Evolutionary conservation across 2,113 vertebrate species (phyloP).

Genomic region (Cacatua alba): DNA sequence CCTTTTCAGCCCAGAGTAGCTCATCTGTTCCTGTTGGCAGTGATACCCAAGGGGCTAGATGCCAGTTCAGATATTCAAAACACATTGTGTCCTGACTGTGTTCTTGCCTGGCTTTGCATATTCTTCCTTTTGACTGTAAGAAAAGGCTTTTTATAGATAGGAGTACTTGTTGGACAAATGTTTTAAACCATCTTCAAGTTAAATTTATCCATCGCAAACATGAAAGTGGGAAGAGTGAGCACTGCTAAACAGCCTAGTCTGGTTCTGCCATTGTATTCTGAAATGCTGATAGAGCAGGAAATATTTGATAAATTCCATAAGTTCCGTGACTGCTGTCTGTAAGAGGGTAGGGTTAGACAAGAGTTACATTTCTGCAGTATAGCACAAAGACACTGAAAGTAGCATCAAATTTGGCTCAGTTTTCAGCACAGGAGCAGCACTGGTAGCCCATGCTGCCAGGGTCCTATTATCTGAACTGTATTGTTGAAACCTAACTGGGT

Average conservation of each 20-base stretch:
- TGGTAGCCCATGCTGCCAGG: not conserved
- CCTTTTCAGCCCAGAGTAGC: not conserved
- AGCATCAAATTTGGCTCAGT: not conserved
- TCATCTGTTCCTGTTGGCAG: constrained; percentile 50
- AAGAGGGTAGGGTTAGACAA: not conserved
- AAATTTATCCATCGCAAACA: not conserved
- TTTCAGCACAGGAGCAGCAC: not conserved
- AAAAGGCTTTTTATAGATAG: not conserved
- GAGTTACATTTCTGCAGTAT: accelerated
- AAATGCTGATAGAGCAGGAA: not conserved
- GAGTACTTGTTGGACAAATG: not conserved
- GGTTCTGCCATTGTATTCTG: not conserved
- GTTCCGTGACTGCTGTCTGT: not conserved
- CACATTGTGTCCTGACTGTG: not conserved
- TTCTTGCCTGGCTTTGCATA: not conserved
- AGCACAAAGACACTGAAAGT: not conserved
- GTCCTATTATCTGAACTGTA: not conserved
- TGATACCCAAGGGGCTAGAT: not conserved
- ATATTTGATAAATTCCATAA: not conserved
- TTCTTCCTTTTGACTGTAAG: not conserved
- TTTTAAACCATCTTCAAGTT: not conserved
- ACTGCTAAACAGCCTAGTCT: not conserved
- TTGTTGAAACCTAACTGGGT: not conserved
- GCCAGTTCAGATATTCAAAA: constrained; percentile 14
- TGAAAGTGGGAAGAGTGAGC: not conserved